Conservation (phyloP, 2,888 invertebrate species). For the Cordylochernes scorpioides region DNA sequence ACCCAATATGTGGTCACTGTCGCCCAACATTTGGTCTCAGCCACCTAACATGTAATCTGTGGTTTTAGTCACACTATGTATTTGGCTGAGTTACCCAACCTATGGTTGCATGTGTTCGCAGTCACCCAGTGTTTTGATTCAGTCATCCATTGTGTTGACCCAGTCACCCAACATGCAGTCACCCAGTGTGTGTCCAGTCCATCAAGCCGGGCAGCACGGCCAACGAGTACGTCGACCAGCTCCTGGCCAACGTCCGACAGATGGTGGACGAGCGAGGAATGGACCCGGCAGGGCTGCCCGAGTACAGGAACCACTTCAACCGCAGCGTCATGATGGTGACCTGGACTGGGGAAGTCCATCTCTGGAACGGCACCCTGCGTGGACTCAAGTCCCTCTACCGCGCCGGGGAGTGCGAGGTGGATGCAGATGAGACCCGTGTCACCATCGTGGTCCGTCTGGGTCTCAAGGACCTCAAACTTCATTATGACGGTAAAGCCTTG, state of each 20-base stretch:
- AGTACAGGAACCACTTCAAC: conserved; percentile 5
- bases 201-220: conserved; percentile 8
- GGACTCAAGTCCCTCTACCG: conserved; percentile 8
- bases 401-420: conserved; percentile 7
- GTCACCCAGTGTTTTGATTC: too few relatives aligned
- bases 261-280: conserved; percentile 4
- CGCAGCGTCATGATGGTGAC: conserved; percentile 5
- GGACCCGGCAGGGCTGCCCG: conserved; percentile 9
- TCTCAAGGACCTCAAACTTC: conserved; percentile 2
- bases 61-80: too few relatives aligned
- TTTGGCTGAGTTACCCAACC: too few relatives aligned
- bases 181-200: too few relatives aligned
- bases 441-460: conserved; percentile 7
- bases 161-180: too few relatives aligned
- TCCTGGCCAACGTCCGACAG: conserved; percentile 5
- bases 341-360: conserved; percentile 7
- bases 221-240: conserved; percentile 11
- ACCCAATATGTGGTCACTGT: too few relatives aligned
- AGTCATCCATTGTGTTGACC: too few relatives aligned
- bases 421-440: conserved; percentile 4
- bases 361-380: conserved; percentile 6
- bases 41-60: too few relatives aligned
- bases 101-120: too few relatives aligned
- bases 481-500: conserved; percentile 6
- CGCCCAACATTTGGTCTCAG: too few relatives aligned